Evolutionary conservation across 2,797 vertebrate species (phyloP).

Genomic region (Margarornis squamiger): DNA sequence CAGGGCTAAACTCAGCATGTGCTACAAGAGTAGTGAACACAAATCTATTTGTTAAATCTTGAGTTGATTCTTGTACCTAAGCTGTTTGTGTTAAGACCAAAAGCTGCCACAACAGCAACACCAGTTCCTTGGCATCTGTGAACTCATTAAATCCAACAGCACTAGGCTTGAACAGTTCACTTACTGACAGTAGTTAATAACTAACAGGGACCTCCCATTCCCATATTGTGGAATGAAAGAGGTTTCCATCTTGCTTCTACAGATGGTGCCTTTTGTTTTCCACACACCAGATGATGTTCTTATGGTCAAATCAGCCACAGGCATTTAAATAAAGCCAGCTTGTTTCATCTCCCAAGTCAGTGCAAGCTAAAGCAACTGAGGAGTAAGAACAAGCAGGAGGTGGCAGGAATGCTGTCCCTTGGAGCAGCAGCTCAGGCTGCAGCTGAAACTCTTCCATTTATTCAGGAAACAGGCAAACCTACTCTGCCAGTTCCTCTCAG

Average conservation of each 20-base stretch:
- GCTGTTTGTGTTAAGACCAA: not conserved
- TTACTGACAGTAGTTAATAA: not conserved
- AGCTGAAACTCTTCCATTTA: not conserved
- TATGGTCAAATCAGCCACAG: not conserved
- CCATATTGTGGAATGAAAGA: not conserved
- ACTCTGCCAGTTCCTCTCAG: not conserved
- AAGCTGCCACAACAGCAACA: not conserved
- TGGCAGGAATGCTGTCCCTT: not conserved
- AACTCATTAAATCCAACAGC: not conserved
- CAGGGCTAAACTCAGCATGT: not conserved
- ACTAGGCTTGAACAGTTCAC: not conserved
- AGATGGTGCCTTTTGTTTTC: not conserved
- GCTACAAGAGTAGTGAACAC: not conserved
- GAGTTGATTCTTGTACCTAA: not conserved
- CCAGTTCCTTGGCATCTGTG: not conserved
- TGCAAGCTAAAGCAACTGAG: not conserved
- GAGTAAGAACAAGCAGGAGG: not conserved
- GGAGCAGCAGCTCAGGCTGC: not conserved
- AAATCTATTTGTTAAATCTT: not conserved
- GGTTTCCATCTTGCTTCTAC: not conserved
- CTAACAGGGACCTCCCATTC: not conserved
- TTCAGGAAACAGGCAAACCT: not conserved
- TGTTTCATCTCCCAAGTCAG: not conserved
- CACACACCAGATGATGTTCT: not conserved
- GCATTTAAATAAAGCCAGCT: not conserved